Conservation (phyloP, 2,888 invertebrate genomes). For the Cantharis rustica region DNA sequence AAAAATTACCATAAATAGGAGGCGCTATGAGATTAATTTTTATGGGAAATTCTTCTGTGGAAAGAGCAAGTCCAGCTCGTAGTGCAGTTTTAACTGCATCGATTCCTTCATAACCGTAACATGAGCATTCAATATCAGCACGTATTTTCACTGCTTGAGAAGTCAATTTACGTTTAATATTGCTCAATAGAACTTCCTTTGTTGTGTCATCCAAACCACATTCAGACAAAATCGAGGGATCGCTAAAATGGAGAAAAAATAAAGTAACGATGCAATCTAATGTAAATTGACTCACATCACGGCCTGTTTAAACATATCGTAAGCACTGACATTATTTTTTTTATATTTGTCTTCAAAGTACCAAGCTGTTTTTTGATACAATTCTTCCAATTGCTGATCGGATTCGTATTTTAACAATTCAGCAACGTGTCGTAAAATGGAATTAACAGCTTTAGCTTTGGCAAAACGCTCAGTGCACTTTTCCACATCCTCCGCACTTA, state of each 20-base stretch:
- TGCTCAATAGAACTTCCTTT: constrained; percentile 88
- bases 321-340: constrained; percentile 92
- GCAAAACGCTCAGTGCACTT: constrained; percentile 98
- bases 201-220: constrained; percentile 92
- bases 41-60: constrained; percentile 92
- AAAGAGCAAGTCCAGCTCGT: constrained; percentile 85
- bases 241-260: constrained; percentile 61
- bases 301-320: constrained; percentile 98
- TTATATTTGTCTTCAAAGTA: constrained; percentile 96
- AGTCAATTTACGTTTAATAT: constrained; percentile 94
- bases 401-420: constrained; percentile 89
- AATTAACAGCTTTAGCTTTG: constrained; percentile 98
- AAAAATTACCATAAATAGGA: constrained; percentile 80
- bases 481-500: constrained; percentile 96
- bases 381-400: constrained; percentile 91
- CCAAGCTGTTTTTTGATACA: constrained; percentile 98
- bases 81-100: constrained; percentile 96
- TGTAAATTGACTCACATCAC: constrained; percentile 74
- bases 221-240: constrained; percentile 93
- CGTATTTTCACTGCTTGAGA: constrained; percentile 97
- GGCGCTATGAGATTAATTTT: constrained; percentile 99
- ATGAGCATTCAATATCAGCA: constrained; percentile 91
- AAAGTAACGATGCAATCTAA: constrained; percentile 2
- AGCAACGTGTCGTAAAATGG: constrained; percentile 95
- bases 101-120: constrained; percentile 97